Evolutionary conservation across 2,113 vertebrate species (phyloP).

Genomic region (Bubo scandiacus): DNA sequence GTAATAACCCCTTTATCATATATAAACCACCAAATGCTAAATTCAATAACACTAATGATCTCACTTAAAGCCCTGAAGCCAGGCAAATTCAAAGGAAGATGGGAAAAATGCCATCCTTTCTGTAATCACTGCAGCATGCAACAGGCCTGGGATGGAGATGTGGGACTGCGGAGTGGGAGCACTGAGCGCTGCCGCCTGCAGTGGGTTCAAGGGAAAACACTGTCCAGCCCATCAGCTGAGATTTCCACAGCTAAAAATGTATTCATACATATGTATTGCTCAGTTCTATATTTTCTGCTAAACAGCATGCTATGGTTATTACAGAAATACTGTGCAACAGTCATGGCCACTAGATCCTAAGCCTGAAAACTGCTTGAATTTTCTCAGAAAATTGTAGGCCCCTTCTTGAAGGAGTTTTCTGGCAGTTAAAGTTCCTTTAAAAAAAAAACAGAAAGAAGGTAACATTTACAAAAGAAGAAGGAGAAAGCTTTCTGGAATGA

Average conservation of each 20-base stretch:
- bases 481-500: neutral
- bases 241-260: neutral
- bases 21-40: slow-evolving; percentile 71
- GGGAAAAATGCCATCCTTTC: neutral
- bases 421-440: neutral
- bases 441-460: neutral
- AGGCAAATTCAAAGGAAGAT: neutral
- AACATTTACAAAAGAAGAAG: neutral
- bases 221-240: neutral
- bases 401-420: neutral
- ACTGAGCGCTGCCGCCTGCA: neutral
- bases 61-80: slow-evolving; percentile 50
- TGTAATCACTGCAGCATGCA: neutral
- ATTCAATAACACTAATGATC: slow-evolving; percentile 61
- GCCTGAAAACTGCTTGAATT: neutral
- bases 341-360: neutral
- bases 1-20: slow-evolving; percentile 77
- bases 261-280: neutral
- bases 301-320: neutral
- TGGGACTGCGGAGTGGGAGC: accelerated
- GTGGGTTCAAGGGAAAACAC: neutral
- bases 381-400: neutral
- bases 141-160: neutral
- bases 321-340: neutral
- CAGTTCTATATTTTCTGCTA: neutral